Evolutionary conservation across 2,888 invertebrate species (phyloP), one percentile per base, ranked within the genome.

Genomic region (Apotomis capreana): DNA sequence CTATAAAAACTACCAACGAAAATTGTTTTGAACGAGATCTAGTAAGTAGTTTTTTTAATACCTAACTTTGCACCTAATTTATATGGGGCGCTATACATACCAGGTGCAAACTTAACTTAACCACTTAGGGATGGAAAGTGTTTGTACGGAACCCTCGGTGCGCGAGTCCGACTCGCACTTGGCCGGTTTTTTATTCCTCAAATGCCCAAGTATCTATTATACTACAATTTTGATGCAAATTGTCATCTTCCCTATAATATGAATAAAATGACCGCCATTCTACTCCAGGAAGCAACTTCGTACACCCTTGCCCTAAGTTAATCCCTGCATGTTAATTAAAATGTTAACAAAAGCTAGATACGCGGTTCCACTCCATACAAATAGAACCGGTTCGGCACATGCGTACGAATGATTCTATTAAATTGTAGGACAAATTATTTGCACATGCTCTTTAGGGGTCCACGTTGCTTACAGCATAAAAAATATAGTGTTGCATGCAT

Each of bases 321-420:
- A 89, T 87, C 80, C 78, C 70, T 76, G 79, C 76, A 82, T 82
- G 81, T 82, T 85, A 84, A 91, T 90, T 90, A 90, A 89, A 89
- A 87, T 87, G 89, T 89, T 90, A 86, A 91, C 91, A 91, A 90
- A 89, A 84, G 88, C 79, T 79, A 78, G 78, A 79, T 81, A 83
- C 83, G 80, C 80, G 80, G 80, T 78, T 84, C 81, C 79, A 83
- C 83, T 87, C 85, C 83, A 88, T 89, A 85, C 81, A 80, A 83
- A 82, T 68, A 75, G 77, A 83, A 90, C 90, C 88, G 87, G 91
- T 91, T 90, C 86, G 85, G 87, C 88, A 85, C 87, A 85, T 81
- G 86, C 82, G 78, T 75, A 76, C 61, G 52, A 57, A 26, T 44
- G 59, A 67, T 58, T 68, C 44, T 58, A 72, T 67, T 62, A 44